A percentile compares a stretch with the other conserved stretches of the same genome.
Conservation (phyloP, 1,140 invertebrate species). For the Ceratosolen fusciceps region DNA sequence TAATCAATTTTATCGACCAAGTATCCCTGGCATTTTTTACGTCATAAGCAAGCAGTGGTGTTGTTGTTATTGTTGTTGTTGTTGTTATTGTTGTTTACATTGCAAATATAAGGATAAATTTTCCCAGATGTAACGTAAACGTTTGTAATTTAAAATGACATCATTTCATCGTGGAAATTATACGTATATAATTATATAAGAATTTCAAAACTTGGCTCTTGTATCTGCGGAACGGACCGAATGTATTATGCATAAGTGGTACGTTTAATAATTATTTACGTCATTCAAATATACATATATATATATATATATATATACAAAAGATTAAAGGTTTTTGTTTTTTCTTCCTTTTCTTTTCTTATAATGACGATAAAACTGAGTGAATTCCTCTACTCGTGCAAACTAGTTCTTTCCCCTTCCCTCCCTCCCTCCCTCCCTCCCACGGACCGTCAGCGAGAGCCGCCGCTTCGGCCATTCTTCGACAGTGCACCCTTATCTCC, state of each 20-base stretch:
- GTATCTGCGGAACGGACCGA: background rate
- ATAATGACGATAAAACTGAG: background rate
- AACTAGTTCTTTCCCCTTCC: no score
- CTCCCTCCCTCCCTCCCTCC: background rate
- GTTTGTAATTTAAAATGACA: constrained; percentile 5
- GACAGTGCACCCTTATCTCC: no score
- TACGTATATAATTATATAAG: constrained; percentile 9
- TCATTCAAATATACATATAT: background rate
- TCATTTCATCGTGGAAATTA: constrained; percentile 5
- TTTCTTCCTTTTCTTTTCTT: no score
- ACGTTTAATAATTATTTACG: background rate
- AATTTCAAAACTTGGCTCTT: constrained; percentile 11
- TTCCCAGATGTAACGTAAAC: background rate
- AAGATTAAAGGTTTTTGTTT: background rate
- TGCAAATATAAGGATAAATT: background rate
- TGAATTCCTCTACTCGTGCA: background rate
- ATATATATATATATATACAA: background rate
- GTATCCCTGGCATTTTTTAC: background rate
- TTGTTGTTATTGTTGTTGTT: no score
- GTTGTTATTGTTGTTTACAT: no score
- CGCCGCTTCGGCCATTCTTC: no score
- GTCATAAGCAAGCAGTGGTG: background rate
- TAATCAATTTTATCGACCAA: background rate
- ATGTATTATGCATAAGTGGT: background rate
- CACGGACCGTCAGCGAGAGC: no score